These are phyloP conservation scores for Zaprionus kolodkinae DNA, from an alignment of 1,140 invertebrate genomes.

Conservation along the genomic window DNA sequence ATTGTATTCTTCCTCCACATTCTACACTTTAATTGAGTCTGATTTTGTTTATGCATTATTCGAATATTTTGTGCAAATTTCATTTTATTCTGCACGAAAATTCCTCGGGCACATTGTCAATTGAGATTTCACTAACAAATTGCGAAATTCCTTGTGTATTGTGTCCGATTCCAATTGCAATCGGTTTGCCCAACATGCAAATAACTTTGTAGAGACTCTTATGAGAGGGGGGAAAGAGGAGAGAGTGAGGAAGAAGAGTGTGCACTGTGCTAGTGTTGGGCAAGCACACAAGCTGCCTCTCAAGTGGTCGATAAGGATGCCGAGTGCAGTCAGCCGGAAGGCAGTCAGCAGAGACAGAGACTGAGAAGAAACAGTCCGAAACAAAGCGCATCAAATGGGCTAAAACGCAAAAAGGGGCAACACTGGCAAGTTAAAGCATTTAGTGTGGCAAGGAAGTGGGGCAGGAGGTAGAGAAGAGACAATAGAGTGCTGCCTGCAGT, in stretches of 20 bases:
- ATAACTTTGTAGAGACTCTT: conserved; percentile 3
- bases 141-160: background rate
- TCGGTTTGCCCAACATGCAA: conserved; percentile 15
- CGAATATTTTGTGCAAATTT: conserved; percentile 1
- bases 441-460: background rate
- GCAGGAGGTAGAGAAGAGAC: background rate
- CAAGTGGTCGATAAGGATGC: conserved; percentile 33
- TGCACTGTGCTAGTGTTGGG: conserved; percentile 5
- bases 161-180: conserved; percentile 5
- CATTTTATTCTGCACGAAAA: background rate
- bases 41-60: conserved; percentile 1
- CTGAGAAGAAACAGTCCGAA: conserved; percentile 3
- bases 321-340: conserved; percentile 22
- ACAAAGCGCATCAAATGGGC: conserved; percentile 37
- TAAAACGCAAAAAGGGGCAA: background rate
- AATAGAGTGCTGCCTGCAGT: conserved; percentile 24
- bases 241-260: background rate
- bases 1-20: background rate
- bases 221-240: background rate
- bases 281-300: conserved; percentile 17
- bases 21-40: background rate
- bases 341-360: background rate
- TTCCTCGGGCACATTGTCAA: background rate
- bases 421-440: conserved; percentile 35
- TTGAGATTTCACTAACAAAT: conserved; percentile 9